Base-by-base conservation (phyloP, 1,140 invertebrate species). In the Subanguina moxae region DNA sequence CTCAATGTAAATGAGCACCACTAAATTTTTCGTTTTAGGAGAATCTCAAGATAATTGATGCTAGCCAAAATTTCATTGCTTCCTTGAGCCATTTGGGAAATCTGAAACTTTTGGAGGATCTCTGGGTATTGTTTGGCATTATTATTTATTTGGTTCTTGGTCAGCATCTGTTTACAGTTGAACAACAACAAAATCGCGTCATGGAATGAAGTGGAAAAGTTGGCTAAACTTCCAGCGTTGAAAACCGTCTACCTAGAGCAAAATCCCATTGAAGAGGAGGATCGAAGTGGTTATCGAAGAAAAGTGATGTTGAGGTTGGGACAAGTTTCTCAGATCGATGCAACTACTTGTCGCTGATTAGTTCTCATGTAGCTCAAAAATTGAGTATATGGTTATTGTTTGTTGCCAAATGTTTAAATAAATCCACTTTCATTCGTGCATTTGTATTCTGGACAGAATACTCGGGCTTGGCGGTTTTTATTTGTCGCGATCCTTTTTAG, bases 301-400 rank as follows among this genome's bases (percentile, higher is more conserved):
- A 64, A 67, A 46, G 71, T 65, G 42, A 64, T 76, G 30, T 62
- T 56, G 32, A 42, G 62, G 21, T 38, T 76, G 23, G 76, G 72
- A 43, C 73, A 79, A 21, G 62, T 76, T 13, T 38, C 71, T 19
- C 70, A 65, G 27, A 62, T 76, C 23, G 75, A 76, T 28, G 58
- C 28, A 19, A 43, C 3, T 61, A 21, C 28, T 21, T 61, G 58
- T 30, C 58, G 58, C 8, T 52, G 48, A 52, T 38, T 38, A 5
- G 11, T 38, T 38, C 11, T 11, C 11, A 38, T 38, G 11, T 11
- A 38, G 32, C 32, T 38, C 11, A 38, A 38, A 11, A 11, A 38
- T 38, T 38, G 32, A 38, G 32, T 38, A 38, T 38, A 3, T 38
- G 32, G 11, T 38, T 11, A 38, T 38, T 38, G 32, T 38, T 38